Evolutionary conservation across 2,113 vertebrate species (phyloP), one percentile per base, ranked within the genome.

Genomic region (Petrocephalus zakoni): DNA sequence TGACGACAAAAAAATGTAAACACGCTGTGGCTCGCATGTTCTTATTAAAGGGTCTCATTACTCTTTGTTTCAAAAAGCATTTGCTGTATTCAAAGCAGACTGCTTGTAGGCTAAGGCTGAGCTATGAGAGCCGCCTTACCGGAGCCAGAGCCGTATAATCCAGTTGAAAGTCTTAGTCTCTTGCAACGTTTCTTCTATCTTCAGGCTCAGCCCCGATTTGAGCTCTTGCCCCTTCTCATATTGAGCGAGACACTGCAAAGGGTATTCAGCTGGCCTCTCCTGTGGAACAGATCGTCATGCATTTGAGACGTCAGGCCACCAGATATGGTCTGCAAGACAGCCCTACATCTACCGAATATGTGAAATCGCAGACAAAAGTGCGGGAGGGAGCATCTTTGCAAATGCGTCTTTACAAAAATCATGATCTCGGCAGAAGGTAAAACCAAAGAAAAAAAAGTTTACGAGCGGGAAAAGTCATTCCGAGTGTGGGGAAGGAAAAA

Each of bases 91-190:
- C 78, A 82, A 15, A 82, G 78, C 78, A 7, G 78, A 82, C 75
- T 81, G 75, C 75, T 81, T 17, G 75, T 82, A 47, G 78, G 78
- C 42, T 19, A 82, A 7, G 78, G 78, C 78, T 82, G 78, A 82
- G 78, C 78, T 2, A 19, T 82, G 78, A 47, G 78, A 82, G 7
- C 78, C 13, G 0, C 21, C 78, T 47, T 82, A 82, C 78, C 75
- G 37, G 75, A 81, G 75, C 75, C 78, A 82, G 78, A 47, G 78
- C 78, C 42, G 21, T 82, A 0, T 82, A 2, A 82, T 82, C 42
- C 78, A 82, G 78, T 82, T 82, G 78, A 82, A 82, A 82, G 78
- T 55, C 53, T 56, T 82, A 82, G 42, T 82, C 78, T 47, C 78
- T 82, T 82, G 78, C 78, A 82, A 82, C 78, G 42, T 82, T 82